Conservation (phyloP, 2,797 vertebrate genomes). For the Micrastur ruficollis region DNA sequence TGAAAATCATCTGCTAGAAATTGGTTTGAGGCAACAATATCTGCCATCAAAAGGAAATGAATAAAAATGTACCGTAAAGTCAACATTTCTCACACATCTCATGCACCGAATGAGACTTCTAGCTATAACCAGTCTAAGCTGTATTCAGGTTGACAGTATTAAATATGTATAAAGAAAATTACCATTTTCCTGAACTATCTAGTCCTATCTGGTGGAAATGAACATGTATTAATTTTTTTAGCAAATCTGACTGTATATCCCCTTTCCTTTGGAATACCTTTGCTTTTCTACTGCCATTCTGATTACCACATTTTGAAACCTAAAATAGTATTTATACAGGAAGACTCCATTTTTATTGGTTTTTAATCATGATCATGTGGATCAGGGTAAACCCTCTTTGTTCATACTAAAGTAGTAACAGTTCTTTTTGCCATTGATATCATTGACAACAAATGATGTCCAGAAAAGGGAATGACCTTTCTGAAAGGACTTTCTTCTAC, state of each 20-base stretch:
- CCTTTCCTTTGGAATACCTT: neutral
- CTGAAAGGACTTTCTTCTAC: neutral
- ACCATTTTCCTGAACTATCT: neutral
- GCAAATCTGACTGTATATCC: neutral
- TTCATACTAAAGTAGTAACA: neutral
- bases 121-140: neutral
- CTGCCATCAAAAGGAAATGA: neutral
- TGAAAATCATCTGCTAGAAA: neutral
- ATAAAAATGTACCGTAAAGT: neutral
- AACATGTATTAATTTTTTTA: conserved; percentile 2
- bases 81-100: neutral
- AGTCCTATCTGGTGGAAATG: neutral
- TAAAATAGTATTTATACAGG: neutral
- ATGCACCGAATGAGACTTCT: neutral
- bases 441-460: neutral
- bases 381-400: neutral
- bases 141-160: neutral
- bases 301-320: neutral
- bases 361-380: neutral
- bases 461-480: neutral
- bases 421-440: neutral
- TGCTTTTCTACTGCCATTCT: neutral
- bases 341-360: neutral
- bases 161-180: neutral
- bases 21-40: neutral